Percentiles rank a stretch among this genome's conserved stretches.
These are phyloP conservation scores for Lucifuga dentata DNA, from an alignment of 2,113 vertebrate species.

Conservation along the genomic window DNA sequence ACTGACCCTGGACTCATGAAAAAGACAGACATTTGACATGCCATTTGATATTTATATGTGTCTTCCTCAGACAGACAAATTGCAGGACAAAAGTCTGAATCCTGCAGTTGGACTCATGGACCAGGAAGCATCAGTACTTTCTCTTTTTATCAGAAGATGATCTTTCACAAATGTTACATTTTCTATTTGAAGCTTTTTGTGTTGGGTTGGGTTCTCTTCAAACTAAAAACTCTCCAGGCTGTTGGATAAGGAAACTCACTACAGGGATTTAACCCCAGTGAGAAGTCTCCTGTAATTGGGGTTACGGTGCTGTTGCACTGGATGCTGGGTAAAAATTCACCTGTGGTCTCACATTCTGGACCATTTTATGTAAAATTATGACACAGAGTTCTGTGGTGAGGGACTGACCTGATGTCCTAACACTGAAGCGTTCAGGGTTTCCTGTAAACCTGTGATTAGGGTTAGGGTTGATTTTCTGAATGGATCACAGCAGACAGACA, in stretches of 20 bases:
- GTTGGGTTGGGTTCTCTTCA: conserved; percentile 10
- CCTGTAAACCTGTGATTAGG: not conserved
- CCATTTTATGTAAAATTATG: no score
- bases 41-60: conserved; percentile 21
- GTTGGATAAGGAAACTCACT: conserved; percentile 1
- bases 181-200: conserved; percentile 18
- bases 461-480: conserved; percentile 47
- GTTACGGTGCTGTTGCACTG: not conserved
- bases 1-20: not conserved
- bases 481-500: conserved; percentile 46
- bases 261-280: not conserved
- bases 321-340: not conserved
- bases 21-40: conserved; percentile 51
- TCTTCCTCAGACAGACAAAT: conserved; percentile 1
- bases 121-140: conserved; percentile 17
- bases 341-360: not conserved
- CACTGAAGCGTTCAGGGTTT: no score
- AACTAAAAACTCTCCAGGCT: conserved; percentile 23
- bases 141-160: conserved; percentile 50
- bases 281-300: not conserved
- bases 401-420: no score
- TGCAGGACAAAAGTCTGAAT: conserved; percentile 39
- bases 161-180: conserved; percentile 2
- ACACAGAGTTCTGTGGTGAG: no score
- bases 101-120: conserved; percentile 40